Base-by-base conservation (phyloP, 2,888 invertebrate species). In the Nymphalis urticae region DNA sequence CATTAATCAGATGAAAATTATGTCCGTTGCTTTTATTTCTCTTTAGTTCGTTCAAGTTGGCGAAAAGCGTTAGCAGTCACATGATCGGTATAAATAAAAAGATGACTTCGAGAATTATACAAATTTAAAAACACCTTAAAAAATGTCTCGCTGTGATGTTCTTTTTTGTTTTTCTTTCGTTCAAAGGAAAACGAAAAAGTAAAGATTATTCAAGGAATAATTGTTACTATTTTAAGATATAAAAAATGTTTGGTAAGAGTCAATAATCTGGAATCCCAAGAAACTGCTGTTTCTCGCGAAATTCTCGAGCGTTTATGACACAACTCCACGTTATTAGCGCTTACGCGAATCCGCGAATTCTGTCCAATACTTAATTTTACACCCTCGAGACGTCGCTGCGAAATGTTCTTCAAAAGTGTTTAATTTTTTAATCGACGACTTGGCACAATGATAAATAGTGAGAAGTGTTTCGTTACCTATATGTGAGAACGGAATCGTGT, bases 321-420 rank as follows among this genome's bases (percentile, higher is more conserved):
- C 27, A 54, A 54, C 17, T 42, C 19, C 10, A n/a, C 19, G 36
- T 19, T 36, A 54, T 32, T 54, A 27, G 54, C 32, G 54, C 54
- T 36, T 19, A 36, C 19, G 58, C 10, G 36, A 56, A 56, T 56
- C 32, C 32, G 19, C n/a, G 24, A 58, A 58, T 58, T 58, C n/a
- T 42, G 42, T 58, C 58, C 42, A 17, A 19, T 19, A 8, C 58
- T 58, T 19, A 36, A 58, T 58, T 42, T 58, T n/a, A 58, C 36
- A 42, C 58, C 58, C 58, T 58, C 58, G 58, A 19, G 13, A 42
- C 42, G 50, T 50, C 58, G n/a, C 36, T 36, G 19, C 36, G 4
- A 16, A 58, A 19, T 19, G 36, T 19, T 58, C 36, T 19, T 42
- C n/a, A 10, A 24, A 42, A 58, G 10, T 42, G 36, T 58, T 58